Evolutionary conservation across 2,888 invertebrate genomes (phyloP), one percentile per base, ranked within the genome.

Genomic region (Octodonta nipae): DNA sequence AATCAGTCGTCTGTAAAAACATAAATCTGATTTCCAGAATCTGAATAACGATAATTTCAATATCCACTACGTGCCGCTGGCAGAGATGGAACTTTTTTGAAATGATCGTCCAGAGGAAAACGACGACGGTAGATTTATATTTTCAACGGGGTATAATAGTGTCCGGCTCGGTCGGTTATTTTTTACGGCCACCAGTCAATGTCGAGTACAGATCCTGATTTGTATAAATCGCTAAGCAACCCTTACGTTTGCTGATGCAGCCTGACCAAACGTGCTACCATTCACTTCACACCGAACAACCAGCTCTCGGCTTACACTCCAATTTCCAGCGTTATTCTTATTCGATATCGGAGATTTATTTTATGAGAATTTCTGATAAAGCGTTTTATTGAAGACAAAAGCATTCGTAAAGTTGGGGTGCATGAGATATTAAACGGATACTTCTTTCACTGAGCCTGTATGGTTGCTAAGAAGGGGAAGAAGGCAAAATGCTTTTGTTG

Each of bases 111-210:
- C 37, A 41, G 39, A 37, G 43, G 42, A n/a, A n/a, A n/a, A 42
- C 40, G 44, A 25, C 25, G 25, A 25, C 25, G 12, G 25, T 41
- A 44, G 49, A 45, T 50, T 51, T 51, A 51, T 52, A 49, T n/a
- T n/a, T 45, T 46, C 49, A 43, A 33, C 41, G 40, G 43, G 37
- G 50, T 44, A 51, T 51, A 49, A 54, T 54, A 54, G 54, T 54
- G 54, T 52, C 50, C 50, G 51, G 32, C 34, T 32, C 45, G 28
- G 28, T 32, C 45, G 41, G 42, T 37, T 43, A 47, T 54, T 53
- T 53, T 54, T 53, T 45, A 44, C 43, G 43, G 46, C 51, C 49
- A 56, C 56, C 48, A 54, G 55, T 55, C 56, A 55, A 55, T 51
- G 56, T 56, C 55, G 47, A 34, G 32, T 41, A 42, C 56, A 56